phyloP scores from a whole-genome alignment of 2,113 vertebrate genomes.

The Forbesichthys agassizii region DNA sequence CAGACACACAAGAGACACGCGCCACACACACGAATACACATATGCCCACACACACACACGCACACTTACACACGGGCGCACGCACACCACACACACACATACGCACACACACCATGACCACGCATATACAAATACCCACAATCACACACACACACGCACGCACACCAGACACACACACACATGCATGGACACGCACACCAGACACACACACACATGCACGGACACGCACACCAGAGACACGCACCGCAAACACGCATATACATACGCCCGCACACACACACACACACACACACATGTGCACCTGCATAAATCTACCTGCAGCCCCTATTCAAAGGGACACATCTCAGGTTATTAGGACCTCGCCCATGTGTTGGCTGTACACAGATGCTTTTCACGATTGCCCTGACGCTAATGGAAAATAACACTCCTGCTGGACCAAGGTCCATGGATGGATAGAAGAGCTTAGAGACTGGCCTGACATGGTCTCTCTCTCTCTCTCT shows the following conservation, averaged over 20 bases:
- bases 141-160: background rate
- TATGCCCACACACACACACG: too few relatives aligned
- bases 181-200: background rate
- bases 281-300: conserved; percentile 6
- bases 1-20: too few relatives aligned
- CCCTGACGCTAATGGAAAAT: conserved; percentile 39
- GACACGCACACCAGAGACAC: background rate
- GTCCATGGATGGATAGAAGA: too few relatives aligned
- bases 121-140: too few relatives aligned
- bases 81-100: background rate
- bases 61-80: background rate
- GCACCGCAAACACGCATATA: background rate
- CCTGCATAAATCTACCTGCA: background rate
- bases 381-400: conserved; percentile 21
- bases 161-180: background rate
- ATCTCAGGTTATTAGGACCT: conserved; percentile 9
- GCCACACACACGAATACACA: conserved; percentile 1
- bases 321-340: conserved; percentile 5
- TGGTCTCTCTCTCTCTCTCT: background rate
- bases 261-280: background rate
- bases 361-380: conserved; percentile 50
- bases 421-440: conserved; percentile 8
- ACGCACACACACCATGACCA: too few relatives aligned
- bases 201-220: background rate
- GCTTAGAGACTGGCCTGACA: too few relatives aligned